A percentile compares a stretch with the other conserved stretches of the same genome.
phyloP scores from a whole-genome alignment of 2,888 invertebrate species.

The Euzophera pinguis region DNA sequence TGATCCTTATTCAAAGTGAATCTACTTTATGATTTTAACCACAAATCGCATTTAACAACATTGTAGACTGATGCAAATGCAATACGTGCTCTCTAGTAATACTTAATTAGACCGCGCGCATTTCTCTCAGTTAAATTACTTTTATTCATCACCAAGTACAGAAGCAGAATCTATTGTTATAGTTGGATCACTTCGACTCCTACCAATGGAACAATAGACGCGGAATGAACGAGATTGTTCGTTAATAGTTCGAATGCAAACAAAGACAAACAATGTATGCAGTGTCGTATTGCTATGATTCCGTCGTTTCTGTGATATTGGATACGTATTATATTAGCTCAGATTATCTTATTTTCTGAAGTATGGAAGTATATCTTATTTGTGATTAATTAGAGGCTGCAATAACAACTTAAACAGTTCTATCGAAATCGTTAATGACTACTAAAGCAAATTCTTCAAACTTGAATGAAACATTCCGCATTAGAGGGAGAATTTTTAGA shows the following conservation, averaged over 20 bases:
- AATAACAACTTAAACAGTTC: no score
- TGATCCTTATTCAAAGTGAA: no score
- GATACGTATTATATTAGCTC: no score
- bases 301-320: not conserved
- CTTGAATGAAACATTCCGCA: no score
- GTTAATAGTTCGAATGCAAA: slow-evolving; percentile 11
- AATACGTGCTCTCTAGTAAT: not conserved
- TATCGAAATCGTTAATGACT: no score
- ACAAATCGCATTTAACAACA: no score
- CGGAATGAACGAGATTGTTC: slow-evolving; percentile 7
- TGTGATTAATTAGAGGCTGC: no score
- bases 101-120: not conserved
- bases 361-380: no score
- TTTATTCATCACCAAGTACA: slow-evolving; percentile 10
- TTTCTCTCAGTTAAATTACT: slow-evolving; percentile 7
- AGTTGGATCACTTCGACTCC: slow-evolving; percentile 12
- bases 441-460: no score
- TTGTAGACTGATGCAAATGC: not conserved
- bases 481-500: no score
- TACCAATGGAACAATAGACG: slow-evolving; percentile 6
- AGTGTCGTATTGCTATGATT: not conserved
- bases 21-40: not conserved
- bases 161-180: slow-evolving; percentile 10
- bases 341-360: no score
- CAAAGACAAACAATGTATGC: slow-evolving; percentile 4